Percentiles rank a stretch among this genome's conserved stretches.
Evolutionary conservation across 2,888 invertebrate species (phyloP).

Genomic region (Acanthoscelides obtectus): DNA sequence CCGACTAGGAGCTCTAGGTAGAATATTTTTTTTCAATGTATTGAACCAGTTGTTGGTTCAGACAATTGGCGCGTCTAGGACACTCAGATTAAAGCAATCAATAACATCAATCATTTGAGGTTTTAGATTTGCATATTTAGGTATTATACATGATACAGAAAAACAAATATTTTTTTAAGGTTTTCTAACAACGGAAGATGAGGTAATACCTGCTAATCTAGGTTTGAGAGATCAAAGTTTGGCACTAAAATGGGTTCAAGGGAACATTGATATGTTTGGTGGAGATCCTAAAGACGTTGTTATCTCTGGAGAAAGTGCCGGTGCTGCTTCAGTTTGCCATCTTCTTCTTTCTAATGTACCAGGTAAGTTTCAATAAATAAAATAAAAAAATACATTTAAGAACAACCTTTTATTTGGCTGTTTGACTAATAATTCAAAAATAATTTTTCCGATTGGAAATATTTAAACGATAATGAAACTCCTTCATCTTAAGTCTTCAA

Average conservation of each 20-base stretch:
- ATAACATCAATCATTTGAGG: no score
- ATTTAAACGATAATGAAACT: no score
- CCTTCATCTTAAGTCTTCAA: no score
- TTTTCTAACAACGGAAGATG: slow-evolving; percentile 22
- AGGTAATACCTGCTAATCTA: slow-evolving; percentile 16
- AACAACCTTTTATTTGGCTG: slow-evolving; percentile 4
- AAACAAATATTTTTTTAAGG: slow-evolving; percentile 10
- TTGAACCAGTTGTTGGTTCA: no score
- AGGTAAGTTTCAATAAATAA: not conserved
- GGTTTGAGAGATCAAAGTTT: slow-evolving; percentile 24
- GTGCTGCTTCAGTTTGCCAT: slow-evolving; percentile 19
- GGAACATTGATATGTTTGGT: slow-evolving; percentile 20
- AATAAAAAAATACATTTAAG: no score
- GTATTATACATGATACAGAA: not conserved
- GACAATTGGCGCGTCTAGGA: no score
- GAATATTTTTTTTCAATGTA: not conserved
- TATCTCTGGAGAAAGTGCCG: slow-evolving; percentile 24
- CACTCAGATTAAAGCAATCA: not conserved
- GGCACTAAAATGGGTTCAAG: slow-evolving; percentile 21
- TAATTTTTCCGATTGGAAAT: no score
- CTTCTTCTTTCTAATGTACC: slow-evolving; percentile 17
- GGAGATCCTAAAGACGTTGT: slow-evolving; percentile 20
- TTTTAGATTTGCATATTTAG: not conserved
- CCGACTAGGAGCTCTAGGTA: slow-evolving; percentile 10
- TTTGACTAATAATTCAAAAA: not conserved